These are phyloP conservation scores for Oscheius sp. DNA, from an alignment of 2,888 invertebrate genomes.

Conservation along the genomic window DNA sequence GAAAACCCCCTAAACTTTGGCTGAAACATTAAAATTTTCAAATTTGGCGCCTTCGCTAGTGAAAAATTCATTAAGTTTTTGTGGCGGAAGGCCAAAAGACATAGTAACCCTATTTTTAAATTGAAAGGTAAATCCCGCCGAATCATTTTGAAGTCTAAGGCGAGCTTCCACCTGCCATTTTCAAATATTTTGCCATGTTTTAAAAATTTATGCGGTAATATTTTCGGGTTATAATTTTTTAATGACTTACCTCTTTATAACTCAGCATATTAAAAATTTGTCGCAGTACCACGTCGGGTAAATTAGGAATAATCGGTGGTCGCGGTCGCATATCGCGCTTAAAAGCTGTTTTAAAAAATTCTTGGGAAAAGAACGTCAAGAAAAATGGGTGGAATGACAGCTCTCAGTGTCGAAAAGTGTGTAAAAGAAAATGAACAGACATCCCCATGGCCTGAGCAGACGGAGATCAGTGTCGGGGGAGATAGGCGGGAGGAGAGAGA, in stretches of 20 bases:
- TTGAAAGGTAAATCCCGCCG: too few species aligned
- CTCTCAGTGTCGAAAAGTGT: background rate
- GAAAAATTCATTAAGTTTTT: too few species aligned
- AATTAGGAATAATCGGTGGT: constrained; percentile 49
- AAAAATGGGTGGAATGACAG: constrained; percentile 26
- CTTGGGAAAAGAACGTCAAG: background rate
- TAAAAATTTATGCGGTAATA: background rate
- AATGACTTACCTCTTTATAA: constrained; percentile 40
- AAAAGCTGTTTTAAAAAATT: background rate
- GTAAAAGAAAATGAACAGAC: background rate
- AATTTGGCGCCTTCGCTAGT: too few species aligned
- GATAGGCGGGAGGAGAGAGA: background rate
- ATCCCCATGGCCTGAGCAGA: background rate
- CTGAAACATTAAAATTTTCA: too few species aligned
- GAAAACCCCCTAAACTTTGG: too few species aligned
- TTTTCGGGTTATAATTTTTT: too few species aligned
- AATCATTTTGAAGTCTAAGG: too few species aligned
- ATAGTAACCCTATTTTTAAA: too few species aligned
- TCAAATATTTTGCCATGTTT: too few species aligned
- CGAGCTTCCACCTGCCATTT: too few species aligned
- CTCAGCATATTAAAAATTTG: constrained; percentile 46
- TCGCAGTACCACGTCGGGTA: constrained; percentile 55
- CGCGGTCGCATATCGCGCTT: constrained; percentile 9
- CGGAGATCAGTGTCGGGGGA: constrained; percentile 19
- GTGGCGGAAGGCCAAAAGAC: too few species aligned